Percentiles rank a stretch among this genome's conserved stretches.
Conservation (phyloP, 1,140 invertebrate genomes). For the Anoplophora glabripennis region DNA sequence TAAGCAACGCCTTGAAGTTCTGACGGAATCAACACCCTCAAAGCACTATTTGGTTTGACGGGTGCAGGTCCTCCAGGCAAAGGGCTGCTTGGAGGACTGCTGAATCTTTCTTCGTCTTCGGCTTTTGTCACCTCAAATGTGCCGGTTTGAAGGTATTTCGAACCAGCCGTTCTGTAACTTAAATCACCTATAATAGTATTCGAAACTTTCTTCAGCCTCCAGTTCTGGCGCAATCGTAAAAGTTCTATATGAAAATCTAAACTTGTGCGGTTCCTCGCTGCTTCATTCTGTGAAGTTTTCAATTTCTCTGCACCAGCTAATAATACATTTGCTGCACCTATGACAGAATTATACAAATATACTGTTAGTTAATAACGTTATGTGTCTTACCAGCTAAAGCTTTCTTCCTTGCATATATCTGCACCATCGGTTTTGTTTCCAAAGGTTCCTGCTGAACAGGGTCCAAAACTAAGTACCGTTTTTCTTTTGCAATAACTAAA, state of each 20-base stretch:
- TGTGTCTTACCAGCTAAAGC: conserved; percentile 77
- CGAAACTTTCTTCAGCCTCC: conserved; percentile 92
- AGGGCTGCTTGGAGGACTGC: conserved; percentile 55
- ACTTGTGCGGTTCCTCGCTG: conserved; percentile 67
- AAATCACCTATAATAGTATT: conserved; percentile 95
- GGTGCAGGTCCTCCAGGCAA: conserved; percentile 48
- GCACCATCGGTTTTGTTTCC: conserved; percentile 82
- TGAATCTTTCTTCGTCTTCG: conserved; percentile 69
- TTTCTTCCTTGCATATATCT: conserved; percentile 91
- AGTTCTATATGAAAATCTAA: conserved; percentile 94
- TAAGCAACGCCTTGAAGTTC: conserved; percentile 94
- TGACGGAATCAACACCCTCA: conserved; percentile 87
- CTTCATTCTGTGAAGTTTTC: conserved; percentile 74
- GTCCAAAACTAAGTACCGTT: conserved; percentile 91
- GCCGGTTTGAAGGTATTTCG: conserved; percentile 88
- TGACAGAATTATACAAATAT: background rate
- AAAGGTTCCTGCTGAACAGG: conserved; percentile 81
- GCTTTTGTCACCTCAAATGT: conserved; percentile 97
- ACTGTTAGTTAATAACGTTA: conserved; percentile 68
- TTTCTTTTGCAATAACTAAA: conserved; percentile 87
- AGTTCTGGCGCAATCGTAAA: conserved; percentile 85
- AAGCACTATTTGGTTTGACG: conserved; percentile 68
- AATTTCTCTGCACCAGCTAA: conserved; percentile 83
- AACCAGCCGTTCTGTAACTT: conserved; percentile 90
- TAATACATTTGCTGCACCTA: conserved; percentile 65